Evolutionary conservation across 1,140 invertebrate genomes (phyloP), one percentile per base, ranked within the genome.

Genomic region (Lanistes nyassanus): DNA sequence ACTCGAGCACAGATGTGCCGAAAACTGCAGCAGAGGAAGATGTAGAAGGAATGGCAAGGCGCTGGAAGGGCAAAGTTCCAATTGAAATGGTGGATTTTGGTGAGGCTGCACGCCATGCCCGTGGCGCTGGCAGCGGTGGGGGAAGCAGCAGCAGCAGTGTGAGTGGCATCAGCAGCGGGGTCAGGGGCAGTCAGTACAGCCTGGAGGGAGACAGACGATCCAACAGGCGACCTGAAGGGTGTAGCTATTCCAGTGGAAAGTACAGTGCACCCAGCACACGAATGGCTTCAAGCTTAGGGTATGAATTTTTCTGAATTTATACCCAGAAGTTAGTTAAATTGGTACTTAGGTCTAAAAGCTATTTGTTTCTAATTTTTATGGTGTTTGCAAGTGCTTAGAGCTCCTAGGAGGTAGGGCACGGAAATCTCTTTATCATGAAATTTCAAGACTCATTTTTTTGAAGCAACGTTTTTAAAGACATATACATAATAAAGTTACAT

Each of bases 11-110:
- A 23, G 29, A 65, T 19, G 37, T 37, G 65, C 37, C 23, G 36
- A 69, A 69, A 42, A 42, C 1, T 21, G 56, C 29, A 1, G 3
- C 23, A 60, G 67, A 79, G 34, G 68, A 74, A 55, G 79, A 76
- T 29, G 56, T 19, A 26, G 71, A 77, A 36, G 70, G 51, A 1
- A 37, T 3, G 23, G 69, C 62, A 39, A 56, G 70, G 36, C 64
- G 76, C 29, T 23, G 58, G 23, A 66, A 72, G 9, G 51, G 62
- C 9, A 67, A 74, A 31, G 62, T 56, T 42, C 77, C 77, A 21
- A 77, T 81, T 55, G 74, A 77, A 56, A 34, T 74, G n/a, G 80
- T 81, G n/a, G 80, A 81, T 51, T 81, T 81, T 64, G 80, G 80
- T 9, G 78, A 79, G 47, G 80, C 80, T n/a, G 80, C 70, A 34